Base-by-base conservation (phyloP, 2,113 vertebrate species). In the Cyprinus carpio region DNA sequence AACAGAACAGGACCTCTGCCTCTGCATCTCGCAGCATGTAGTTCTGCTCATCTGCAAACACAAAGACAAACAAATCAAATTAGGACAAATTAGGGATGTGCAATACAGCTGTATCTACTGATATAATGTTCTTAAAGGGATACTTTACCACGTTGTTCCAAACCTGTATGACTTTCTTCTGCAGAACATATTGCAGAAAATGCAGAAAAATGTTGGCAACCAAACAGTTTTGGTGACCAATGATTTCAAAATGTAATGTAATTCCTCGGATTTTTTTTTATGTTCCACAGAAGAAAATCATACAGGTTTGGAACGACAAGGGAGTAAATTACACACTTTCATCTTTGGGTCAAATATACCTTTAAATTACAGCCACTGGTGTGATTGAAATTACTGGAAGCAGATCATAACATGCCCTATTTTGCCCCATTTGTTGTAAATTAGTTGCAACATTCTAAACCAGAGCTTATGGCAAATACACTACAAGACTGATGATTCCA, bases 1-100 rank as follows among this genome's bases (percentile, higher is more conserved):
- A 99, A 81, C 93, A 94, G 92, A 99, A 99, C 12, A 99, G 93
- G 58, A 98, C 98, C 86, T 99, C 98, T 0, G 98, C 97, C 91
- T 99, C 98, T 0, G 97, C 97, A 27, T 99, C 98, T 84, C 96
- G 95, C 84, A 99, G 95, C 54, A 94, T 92, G 77, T 95, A 97
- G 88, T 88, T 96, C 92, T 97, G 96, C 85, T 99, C 98, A 43
- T 99, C 98, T 99, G 86, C 6, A 82, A 27, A 89, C 40, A 92
- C 72, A 88, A 75, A 90, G 40, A 86, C 40, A 75, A 4, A 56
- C 49, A 75, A 4, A 49, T 23, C 4, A 1, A 43, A 31, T 51
- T 64, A 34, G 25, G 9, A 34, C 34, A 34, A 34, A 23, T 31
- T 71, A 71, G 16, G 34, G 20, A 23, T 71, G 67, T 9, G 20